These are phyloP conservation scores for Habropoda laboriosa DNA, from an alignment of 1,140 invertebrate genomes.

Conservation along the genomic window DNA sequence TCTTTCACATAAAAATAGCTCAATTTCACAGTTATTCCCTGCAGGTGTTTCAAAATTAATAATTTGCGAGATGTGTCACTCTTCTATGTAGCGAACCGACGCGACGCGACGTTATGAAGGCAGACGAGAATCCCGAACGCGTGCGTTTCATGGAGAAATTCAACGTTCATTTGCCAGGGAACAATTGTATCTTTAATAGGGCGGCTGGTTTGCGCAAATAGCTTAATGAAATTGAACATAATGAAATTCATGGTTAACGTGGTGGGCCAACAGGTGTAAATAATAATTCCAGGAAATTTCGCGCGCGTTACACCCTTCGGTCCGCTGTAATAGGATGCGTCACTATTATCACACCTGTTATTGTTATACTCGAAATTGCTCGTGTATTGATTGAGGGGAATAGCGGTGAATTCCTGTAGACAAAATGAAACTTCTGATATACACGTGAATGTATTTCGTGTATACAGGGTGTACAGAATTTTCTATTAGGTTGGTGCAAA, in stretches of 20 bases:
- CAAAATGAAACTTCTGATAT: no score
- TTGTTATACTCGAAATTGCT: constrained; percentile 13
- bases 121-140: no score
- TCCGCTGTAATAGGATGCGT: not conserved
- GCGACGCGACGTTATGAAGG: no score
- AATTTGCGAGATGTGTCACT: no score
- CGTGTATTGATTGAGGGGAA: no score
- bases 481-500: no score
- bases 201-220: not conserved
- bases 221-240: not conserved
- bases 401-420: not conserved
- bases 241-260: constrained; percentile 1
- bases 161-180: not conserved
- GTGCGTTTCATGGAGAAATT: no score
- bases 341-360: constrained; percentile 8
- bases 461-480: no score
- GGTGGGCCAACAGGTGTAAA: not conserved
- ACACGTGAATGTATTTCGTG: not conserved
- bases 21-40: no score
- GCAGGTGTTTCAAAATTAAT: no score
- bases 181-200: not conserved
- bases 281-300: constrained; percentile 6
- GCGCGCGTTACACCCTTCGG: not conserved
- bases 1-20: no score
- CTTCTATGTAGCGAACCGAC: no score